A percentile compares a stretch with the other conserved stretches of the same genome.
Evolutionary conservation across 2,113 vertebrate genomes (phyloP).

Genomic region (Himantopus leucocephalus): DNA sequence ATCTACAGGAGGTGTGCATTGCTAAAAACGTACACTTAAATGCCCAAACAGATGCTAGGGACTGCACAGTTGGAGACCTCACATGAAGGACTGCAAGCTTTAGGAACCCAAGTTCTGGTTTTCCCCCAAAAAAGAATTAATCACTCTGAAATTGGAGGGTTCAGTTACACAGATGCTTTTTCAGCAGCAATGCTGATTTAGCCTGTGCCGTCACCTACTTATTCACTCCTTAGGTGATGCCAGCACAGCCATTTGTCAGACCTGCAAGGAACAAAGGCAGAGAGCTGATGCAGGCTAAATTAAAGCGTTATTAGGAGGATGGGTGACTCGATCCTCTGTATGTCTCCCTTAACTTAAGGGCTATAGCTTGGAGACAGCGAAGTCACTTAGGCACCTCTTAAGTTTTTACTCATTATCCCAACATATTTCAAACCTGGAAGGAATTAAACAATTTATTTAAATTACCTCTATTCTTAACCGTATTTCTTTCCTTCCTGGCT

Average conservation of each 20-base stretch:
- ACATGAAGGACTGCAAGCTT: neutral
- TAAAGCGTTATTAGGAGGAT: neutral
- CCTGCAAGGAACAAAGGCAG: neutral
- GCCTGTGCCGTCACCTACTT: neutral
- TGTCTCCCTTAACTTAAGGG: neutral
- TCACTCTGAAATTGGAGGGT: neutral
- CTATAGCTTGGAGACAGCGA: neutral
- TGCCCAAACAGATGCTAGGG: neutral
- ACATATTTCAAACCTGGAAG: neutral
- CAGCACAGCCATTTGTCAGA: neutral
- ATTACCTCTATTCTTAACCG: neutral
- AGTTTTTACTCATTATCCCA: neutral
- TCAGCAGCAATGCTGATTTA: neutral
- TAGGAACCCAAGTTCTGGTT: rapidly evolving
- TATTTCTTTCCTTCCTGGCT: neutral
- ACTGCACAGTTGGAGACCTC: neutral
- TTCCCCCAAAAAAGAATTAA: neutral
- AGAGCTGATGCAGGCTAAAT: neutral
- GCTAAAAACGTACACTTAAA: neutral
- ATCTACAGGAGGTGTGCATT: neutral
- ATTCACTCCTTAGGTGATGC: neutral
- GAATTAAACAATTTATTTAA: neutral
- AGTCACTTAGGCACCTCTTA: neutral
- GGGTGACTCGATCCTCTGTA: neutral
- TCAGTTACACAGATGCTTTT: neutral